These are phyloP conservation scores for Ceratosolen solmsi DNA, from an alignment of 1,140 invertebrate genomes.

Conservation along the genomic window DNA sequence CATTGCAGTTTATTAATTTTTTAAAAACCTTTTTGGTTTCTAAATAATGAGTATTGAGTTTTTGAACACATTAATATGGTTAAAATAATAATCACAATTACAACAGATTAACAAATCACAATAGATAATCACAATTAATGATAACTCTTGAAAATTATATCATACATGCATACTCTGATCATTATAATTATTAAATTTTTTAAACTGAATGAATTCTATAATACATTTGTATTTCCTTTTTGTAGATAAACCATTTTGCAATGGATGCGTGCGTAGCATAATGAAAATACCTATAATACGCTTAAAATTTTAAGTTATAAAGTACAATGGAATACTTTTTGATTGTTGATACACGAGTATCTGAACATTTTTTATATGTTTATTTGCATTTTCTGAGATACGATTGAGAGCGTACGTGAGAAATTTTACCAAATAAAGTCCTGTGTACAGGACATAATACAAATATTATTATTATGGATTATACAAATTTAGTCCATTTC, in stretches of 20 bases:
- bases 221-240: neutral
- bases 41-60: too few relatives aligned
- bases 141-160: too few relatives aligned
- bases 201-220: slow-evolving; percentile 24
- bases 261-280: slow-evolving; percentile 26
- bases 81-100: too few relatives aligned
- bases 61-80: too few relatives aligned
- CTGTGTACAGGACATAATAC: neutral
- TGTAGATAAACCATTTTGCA: slow-evolving; percentile 23
- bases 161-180: too few relatives aligned
- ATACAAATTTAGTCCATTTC: neutral
- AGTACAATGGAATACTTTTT: neutral
- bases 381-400: slow-evolving; percentile 2
- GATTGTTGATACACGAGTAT: slow-evolving; percentile 29
- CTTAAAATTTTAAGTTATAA: slow-evolving; percentile 21
- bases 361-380: neutral
- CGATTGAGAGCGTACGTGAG: neutral
- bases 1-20: too few relatives aligned
- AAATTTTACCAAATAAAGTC: slow-evolving; percentile 2
- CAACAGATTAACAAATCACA: too few relatives aligned
- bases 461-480: slow-evolving; percentile 12
- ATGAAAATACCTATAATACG: slow-evolving; percentile 35
- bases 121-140: too few relatives aligned
- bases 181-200: too few relatives aligned
- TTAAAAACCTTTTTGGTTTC: too few relatives aligned